phyloP scores from a whole-genome alignment of 2,888 invertebrate species.

The Clanis bilineata region DNA sequence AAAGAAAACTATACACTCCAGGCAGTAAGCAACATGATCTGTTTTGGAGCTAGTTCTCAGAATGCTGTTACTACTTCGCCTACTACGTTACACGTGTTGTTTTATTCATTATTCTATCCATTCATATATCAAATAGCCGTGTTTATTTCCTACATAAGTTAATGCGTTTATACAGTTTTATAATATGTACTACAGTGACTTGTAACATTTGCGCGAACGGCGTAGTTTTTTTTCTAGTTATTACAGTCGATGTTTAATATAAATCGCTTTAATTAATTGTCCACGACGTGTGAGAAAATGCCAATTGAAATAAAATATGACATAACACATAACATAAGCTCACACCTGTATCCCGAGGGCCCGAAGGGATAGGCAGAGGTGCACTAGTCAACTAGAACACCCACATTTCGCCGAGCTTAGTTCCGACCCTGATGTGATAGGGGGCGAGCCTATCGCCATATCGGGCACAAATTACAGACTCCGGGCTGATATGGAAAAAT shows the following conservation, averaged over 20 bases:
- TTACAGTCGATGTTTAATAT: neutral
- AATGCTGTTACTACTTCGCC: constrained; percentile 17
- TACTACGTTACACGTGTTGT: constrained; percentile 36
- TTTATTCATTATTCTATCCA: constrained; percentile 33
- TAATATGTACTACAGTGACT: neutral
- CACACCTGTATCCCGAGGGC: too few relatives aligned
- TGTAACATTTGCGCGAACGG: neutral
- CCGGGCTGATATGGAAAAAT: too few relatives aligned
- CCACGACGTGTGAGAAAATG: neutral
- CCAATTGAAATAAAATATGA: neutral
- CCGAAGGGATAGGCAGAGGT: too few relatives aligned
- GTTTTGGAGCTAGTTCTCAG: constrained; percentile 16
- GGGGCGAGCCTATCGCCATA: too few relatives aligned
- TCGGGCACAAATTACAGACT: too few relatives aligned
- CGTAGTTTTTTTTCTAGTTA: neutral
- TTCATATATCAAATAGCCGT: constrained; percentile 27
- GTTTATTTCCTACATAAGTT: neutral
- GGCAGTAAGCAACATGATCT: constrained; percentile 12
- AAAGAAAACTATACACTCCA: neutral
- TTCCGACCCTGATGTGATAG: too few relatives aligned
- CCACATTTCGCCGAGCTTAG: too few relatives aligned
- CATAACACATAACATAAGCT: too few relatives aligned
- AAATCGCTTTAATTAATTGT: neutral
- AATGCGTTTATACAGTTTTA: constrained; percentile 2
- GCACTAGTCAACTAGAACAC: too few relatives aligned